phyloP scores from a whole-genome alignment of 2,888 invertebrate species.

The Odiellus spinosus region DNA sequence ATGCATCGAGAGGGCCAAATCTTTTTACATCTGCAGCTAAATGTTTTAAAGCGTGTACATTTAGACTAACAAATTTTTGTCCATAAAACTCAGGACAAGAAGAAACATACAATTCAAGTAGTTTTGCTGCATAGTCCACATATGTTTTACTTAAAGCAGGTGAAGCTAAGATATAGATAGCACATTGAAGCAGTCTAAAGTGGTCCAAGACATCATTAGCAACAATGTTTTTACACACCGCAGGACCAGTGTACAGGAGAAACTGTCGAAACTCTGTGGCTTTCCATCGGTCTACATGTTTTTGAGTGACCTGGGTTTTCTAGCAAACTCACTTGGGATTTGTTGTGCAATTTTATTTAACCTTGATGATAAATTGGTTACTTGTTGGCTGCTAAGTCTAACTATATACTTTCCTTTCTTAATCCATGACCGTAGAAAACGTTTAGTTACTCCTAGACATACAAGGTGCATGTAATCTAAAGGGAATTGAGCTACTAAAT shows the following conservation, averaged over 20 bases:
- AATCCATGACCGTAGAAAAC: conserved; percentile 16
- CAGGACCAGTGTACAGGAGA: conserved; percentile 23
- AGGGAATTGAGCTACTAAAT: conserved; percentile 21
- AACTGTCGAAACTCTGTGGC: conserved; percentile 24
- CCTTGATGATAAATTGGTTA: too few relatives aligned
- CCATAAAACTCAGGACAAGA: neutral
- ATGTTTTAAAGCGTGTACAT: conserved; percentile 1
- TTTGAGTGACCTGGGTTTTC: conserved; percentile 22
- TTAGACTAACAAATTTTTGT: neutral
- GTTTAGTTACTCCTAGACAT: conserved; percentile 22
- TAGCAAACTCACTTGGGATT: conserved; percentile 11
- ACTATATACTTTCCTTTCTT: neutral
- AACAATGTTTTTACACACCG: conserved; percentile 19
- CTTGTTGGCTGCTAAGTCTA: too few relatives aligned
- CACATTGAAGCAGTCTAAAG: conserved; percentile 14
- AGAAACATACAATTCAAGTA: neutral
- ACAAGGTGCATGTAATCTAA: conserved; percentile 26
- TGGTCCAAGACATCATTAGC: conserved; percentile 16
- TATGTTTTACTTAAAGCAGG: too few relatives aligned
- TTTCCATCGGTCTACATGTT: conserved; percentile 23
- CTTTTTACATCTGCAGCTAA: neutral
- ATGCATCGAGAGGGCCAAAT: conserved; percentile 1
- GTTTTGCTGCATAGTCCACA: too few relatives aligned
- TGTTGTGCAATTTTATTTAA: neutral
- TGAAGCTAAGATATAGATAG: too few relatives aligned